A percentile compares a stretch with the other conserved stretches of the same genome.
Evolutionary conservation across 2,888 invertebrate genomes (phyloP).

Genomic region (Zygothrica quintamaculata): DNA sequence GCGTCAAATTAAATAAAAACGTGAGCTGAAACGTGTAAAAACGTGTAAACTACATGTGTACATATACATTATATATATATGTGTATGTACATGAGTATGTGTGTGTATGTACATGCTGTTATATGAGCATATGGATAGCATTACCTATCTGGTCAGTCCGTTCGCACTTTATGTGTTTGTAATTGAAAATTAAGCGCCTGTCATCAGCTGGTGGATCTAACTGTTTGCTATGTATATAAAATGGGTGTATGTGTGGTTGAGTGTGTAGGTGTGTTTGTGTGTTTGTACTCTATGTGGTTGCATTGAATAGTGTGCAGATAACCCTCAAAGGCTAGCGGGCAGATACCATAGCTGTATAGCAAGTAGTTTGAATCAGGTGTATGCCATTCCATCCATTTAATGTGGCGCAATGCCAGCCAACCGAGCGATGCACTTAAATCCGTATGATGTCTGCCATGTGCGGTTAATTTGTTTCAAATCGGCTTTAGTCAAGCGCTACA

Average conservation of each 20-base stretch:
- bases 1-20: constrained; percentile 59
- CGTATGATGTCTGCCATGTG: constrained; percentile 67
- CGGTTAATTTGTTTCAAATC: constrained; percentile 76
- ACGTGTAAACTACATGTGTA: constrained; percentile 20
- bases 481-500: constrained; percentile 39
- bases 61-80: neutral
- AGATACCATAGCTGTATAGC: too few species aligned
- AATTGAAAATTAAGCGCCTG: constrained; percentile 77
- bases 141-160: constrained; percentile 46
- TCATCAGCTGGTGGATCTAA: constrained; percentile 41
- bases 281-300: neutral
- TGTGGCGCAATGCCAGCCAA: constrained; percentile 69
- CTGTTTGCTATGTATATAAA: neutral
- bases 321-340: neutral
- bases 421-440: constrained; percentile 67
- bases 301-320: neutral
- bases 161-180: constrained; percentile 65
- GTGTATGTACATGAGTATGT: constrained; percentile 2
- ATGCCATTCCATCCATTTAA: constrained; percentile 45
- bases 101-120: constrained; percentile 16
- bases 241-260: neutral
- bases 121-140: constrained; percentile 60
- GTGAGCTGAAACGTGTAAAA: constrained; percentile 44
- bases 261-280: neutral
- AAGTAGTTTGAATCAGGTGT: constrained; percentile 3